Percentiles rank a stretch among this genome's conserved stretches.
phyloP scores from a whole-genome alignment of 2,113 vertebrate species.

The Chroicocephalus ridibundus region DNA sequence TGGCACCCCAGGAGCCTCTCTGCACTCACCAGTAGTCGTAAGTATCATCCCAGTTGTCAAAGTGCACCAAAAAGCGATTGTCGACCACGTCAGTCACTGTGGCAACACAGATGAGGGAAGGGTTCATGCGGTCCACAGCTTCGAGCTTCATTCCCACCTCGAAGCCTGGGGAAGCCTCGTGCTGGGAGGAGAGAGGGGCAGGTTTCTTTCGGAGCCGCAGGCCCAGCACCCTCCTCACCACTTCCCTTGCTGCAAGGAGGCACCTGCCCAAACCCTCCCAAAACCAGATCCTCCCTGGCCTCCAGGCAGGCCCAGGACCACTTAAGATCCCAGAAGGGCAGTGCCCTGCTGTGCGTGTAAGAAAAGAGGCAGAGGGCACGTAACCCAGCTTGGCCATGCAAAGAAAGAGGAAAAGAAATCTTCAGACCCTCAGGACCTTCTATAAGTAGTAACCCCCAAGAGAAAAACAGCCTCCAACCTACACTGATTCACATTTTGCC shows the following conservation, averaged over 20 bases:
- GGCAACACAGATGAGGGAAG: conserved; percentile 95
- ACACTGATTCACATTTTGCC: background rate
- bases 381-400: background rate
- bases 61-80: conserved; percentile 93
- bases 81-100: conserved; percentile 94
- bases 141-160: conserved; percentile 96
- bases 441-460: background rate
- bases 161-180: conserved; percentile 81
- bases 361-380: background rate
- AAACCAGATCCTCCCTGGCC: background rate
- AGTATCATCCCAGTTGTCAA: conserved; percentile 99
- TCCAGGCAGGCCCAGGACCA: background rate
- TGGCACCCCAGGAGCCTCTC: background rate
- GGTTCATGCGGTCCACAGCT: conserved; percentile 98
- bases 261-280: background rate
- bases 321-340: background rate
- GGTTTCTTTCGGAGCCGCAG: background rate
- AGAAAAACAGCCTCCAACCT: background rate
- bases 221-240: background rate
- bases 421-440: background rate
- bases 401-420: background rate
- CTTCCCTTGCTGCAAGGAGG: background rate
- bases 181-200: conserved; percentile 68
- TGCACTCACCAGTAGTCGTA: conserved; percentile 94
- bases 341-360: background rate